A percentile compares a stretch with the other conserved stretches of the same genome.
These are phyloP conservation scores for Heterohyrax brucei DNA, from an alignment of 2,797 vertebrate species.

Conservation along the genomic window DNA sequence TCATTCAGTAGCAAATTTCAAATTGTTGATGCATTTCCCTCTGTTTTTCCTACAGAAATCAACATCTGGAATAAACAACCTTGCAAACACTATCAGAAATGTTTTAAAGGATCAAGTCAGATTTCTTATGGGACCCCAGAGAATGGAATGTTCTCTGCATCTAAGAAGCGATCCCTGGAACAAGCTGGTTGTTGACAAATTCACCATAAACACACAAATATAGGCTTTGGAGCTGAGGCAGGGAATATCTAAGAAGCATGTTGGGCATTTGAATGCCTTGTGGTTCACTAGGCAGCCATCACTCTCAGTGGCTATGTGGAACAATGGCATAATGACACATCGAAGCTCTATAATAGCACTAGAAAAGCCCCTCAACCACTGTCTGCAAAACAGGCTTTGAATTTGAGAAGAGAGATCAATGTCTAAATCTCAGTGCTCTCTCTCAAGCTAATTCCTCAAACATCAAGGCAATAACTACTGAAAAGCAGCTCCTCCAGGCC, in stretches of 20 bases:
- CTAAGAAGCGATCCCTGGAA: slow-evolving; percentile 29
- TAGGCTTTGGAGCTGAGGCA: background rate
- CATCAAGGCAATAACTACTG: background rate
- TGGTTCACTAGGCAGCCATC: background rate
- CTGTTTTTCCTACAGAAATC: background rate
- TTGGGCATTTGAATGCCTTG: background rate
- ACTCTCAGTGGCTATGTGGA: background rate
- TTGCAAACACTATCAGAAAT: slow-evolving; percentile 56
- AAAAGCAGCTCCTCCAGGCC: background rate
- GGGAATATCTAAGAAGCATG: background rate
- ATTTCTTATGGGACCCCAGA: slow-evolving; percentile 57
- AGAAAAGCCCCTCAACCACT: background rate
- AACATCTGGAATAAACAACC: slow-evolving; percentile 9
- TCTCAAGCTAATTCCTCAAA: background rate
- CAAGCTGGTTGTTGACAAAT: background rate
- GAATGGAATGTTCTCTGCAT: slow-evolving; percentile 37
- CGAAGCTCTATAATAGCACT: background rate
- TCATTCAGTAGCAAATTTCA: slow-evolving; percentile 44
- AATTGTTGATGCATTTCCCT: background rate
- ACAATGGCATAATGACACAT: background rate
- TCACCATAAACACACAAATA: background rate
- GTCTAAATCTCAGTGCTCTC: background rate
- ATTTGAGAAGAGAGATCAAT: background rate
- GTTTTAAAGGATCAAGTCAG: slow-evolving; percentile 30
- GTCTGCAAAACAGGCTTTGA: background rate